Evolutionary conservation across 2,113 vertebrate species (phyloP), one percentile per base, ranked within the genome.

Genomic region (Tretioscincus oriximinensis): DNA sequence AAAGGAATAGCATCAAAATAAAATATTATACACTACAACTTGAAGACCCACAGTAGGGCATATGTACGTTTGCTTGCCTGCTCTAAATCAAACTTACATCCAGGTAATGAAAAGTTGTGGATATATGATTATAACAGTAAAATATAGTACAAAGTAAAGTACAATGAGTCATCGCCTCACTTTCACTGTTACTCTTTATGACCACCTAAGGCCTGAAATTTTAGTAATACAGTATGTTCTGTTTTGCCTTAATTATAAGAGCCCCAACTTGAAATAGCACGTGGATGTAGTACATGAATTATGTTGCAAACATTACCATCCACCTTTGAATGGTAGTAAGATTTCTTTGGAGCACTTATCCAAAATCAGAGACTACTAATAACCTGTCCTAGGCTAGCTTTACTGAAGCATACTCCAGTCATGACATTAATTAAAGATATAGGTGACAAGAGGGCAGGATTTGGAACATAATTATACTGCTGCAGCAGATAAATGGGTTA

Each of bases 341-440:
- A 86, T 76, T 92, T 76, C 81, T 73, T 83, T n/a, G 90, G 90
- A 88, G 91, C 87, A 68, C 29, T 75, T 31, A 87, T 89, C 89
- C 89, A 90, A 0, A 68, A 71, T 71, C 84, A 66, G 84, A 86
- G 80, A 81, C 76, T 81, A 83, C 76, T 83, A 87, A 88, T 54
- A 86, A 86, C 87, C 88, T 93, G 88, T 88, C 86, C 88, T 80
- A 87, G 85, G 89, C 90, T 86, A 87, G 84, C 84, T 78, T 86
- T 1, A 45, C 87, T 86, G 86, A 91, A 82, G 75, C 16, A 54
- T 26, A 77, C 64, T 91, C 86, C 81, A 89, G 90, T 84, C 72
- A 75, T 90, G 87, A 90, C 83, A 88, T 89, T 88, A 91, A 71
- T 9, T 73, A 18, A 49, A 82, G 83, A 88, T 84, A 82, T 81